Evolutionary conservation across 2,888 invertebrate genomes (phyloP).

Genomic region (Drosophila melanocephala): DNA sequence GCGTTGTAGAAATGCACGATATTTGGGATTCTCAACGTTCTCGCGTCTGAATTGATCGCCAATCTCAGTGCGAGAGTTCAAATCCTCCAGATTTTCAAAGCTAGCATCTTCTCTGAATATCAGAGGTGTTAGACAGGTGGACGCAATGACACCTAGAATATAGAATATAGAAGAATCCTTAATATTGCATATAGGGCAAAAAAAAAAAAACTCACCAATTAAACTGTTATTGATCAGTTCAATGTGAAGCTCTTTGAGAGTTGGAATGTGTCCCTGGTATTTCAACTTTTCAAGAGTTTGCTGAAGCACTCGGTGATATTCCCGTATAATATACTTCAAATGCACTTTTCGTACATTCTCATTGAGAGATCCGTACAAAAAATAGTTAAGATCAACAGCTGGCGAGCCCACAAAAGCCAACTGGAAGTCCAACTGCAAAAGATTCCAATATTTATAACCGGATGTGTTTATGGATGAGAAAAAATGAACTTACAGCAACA

Average conservation of each 20-base stretch:
- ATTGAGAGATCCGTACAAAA: constrained; percentile 83
- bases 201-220: constrained; percentile 68
- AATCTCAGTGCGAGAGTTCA: constrained; percentile 79
- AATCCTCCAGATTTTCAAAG: constrained; percentile 78
- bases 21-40: constrained; percentile 84
- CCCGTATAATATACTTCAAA: constrained; percentile 82
- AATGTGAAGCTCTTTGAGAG: constrained; percentile 83
- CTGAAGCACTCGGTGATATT: constrained; percentile 82
- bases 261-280: constrained; percentile 81
- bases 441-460: neutral
- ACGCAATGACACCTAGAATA: constrained; percentile 82
- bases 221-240: constrained; percentile 83
- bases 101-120: constrained; percentile 82
- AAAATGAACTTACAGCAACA: constrained; percentile 71
- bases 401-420: constrained; percentile 84
- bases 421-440: constrained; percentile 83
- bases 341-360: constrained; percentile 84
- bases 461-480: neutral
- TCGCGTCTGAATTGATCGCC: constrained; percentile 80
- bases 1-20: constrained; percentile 82
- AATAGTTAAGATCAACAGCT: constrained; percentile 84
- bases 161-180: neutral
- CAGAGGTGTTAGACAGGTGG: constrained; percentile 84
- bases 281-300: constrained; percentile 81
- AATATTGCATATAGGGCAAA: neutral